Evolutionary conservation across 2,113 vertebrate genomes (phyloP).

Genomic region (Oncorhynchus clarkii): DNA sequence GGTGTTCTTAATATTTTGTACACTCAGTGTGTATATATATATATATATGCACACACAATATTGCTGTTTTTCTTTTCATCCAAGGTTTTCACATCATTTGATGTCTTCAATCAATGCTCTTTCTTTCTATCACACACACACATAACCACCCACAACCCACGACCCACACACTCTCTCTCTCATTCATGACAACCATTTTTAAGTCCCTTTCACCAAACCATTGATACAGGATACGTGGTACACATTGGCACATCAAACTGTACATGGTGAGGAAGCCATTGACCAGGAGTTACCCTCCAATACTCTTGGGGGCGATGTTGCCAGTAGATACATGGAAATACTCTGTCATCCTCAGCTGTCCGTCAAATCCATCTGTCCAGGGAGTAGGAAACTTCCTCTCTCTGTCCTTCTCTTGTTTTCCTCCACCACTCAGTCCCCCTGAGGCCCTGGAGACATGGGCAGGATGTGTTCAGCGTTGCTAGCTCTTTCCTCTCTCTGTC

Average conservation of each 20-base stretch:
- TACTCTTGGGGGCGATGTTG: not conserved
- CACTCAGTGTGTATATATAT: conserved; percentile 10
- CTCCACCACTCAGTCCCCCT: not conserved
- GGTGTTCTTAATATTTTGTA: too few relatives aligned
- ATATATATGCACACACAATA: not conserved
- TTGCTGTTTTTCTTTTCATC: conserved; percentile 36
- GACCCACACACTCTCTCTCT: too few relatives aligned
- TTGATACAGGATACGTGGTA: conserved; percentile 88
- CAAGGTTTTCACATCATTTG: conserved; percentile 74
- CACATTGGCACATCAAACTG: conserved; percentile 72
- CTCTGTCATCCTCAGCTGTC: conserved; percentile 63
- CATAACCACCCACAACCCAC: too few relatives aligned
- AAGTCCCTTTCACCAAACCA: conserved; percentile 69
- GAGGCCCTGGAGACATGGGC: not conserved
- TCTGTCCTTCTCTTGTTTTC: not conserved
- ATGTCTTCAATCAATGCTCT: conserved; percentile 66
- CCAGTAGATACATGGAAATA: conserved; percentile 67
- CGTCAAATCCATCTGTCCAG: conserved; percentile 41
- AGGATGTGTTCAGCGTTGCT: too few relatives aligned
- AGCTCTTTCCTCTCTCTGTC: too few relatives aligned
- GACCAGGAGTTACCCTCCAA: not conserved
- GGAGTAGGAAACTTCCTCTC: not conserved
- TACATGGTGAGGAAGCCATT: conserved; percentile 53
- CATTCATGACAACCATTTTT: too few relatives aligned
- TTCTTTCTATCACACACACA: conserved; percentile 5